These are phyloP conservation scores for Lutjanus argentimaculatus DNA, from an alignment of 2,797 vertebrate species.

Conservation along the genomic window DNA sequence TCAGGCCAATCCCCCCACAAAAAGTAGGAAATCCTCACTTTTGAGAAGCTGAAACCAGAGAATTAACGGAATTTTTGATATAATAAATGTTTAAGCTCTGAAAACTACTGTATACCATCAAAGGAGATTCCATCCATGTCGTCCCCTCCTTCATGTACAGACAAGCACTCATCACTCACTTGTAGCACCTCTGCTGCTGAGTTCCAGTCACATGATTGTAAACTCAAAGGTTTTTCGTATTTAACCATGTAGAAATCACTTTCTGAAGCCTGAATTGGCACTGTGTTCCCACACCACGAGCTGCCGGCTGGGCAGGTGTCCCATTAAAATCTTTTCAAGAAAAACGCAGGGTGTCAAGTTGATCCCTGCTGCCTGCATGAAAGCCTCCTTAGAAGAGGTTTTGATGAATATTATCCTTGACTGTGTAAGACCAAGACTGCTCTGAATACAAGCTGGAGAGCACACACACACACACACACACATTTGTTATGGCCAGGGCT, in stretches of 20 bases:
- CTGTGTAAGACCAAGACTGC: conserved; percentile 11
- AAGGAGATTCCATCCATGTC: not conserved
- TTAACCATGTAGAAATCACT: not conserved
- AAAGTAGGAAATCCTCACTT: not conserved
- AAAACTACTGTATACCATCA: not conserved
- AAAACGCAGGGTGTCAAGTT: not conserved
- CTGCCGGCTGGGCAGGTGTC: conserved; percentile 15
- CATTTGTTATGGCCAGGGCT: not conserved
- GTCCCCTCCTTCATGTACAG: not conserved
- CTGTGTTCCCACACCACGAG: conserved; percentile 1
- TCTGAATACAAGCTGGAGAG: conserved; percentile 6
- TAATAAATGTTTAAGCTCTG: not conserved
- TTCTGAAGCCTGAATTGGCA: not conserved
- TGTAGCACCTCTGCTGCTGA: not conserved
- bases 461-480: not conserved
- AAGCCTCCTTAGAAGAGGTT: conserved; percentile 25
- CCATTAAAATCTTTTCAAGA: conserved; percentile 33
- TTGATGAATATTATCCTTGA: conserved; percentile 38
- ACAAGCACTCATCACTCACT: not conserved
- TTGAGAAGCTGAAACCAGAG: not conserved
- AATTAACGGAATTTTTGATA: no score
- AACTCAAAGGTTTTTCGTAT: not conserved
- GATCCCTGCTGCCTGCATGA: conserved; percentile 30
- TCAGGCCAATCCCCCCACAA: no score
- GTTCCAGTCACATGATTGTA: not conserved